phyloP scores from a whole-genome alignment of 2,113 vertebrate genomes.

The Caretta caretta region DNA sequence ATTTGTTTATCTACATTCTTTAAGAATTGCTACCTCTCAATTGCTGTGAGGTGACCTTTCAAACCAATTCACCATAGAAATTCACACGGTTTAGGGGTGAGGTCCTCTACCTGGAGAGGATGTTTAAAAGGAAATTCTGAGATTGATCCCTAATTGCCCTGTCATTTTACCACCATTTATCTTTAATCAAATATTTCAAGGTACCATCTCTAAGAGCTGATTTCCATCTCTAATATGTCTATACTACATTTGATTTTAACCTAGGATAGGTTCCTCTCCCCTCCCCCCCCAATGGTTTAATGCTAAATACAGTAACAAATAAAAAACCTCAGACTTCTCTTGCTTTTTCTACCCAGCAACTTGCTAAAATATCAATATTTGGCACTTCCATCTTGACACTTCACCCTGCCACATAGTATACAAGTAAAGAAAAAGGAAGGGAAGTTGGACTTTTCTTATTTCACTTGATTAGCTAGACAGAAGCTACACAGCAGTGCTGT shows the following conservation, averaged over 20 bases:
- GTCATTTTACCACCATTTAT: slow-evolving; percentile 24
- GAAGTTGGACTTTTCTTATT: neutral
- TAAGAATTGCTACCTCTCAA: slow-evolving; percentile 41
- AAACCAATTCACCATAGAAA: slow-evolving; percentile 52
- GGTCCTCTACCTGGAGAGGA: slow-evolving; percentile 67
- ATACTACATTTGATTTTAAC: neutral
- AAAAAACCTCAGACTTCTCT: neutral
- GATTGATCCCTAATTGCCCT: slow-evolving; percentile 52
- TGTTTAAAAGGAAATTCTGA: slow-evolving; percentile 51
- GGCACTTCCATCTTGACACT: neutral
- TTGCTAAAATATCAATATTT: neutral
- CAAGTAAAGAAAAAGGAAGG: slow-evolving; percentile 24
- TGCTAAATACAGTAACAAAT: neutral
- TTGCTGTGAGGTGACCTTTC: slow-evolving; percentile 56
- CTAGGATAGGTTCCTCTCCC: neutral
- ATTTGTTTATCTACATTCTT: slow-evolving; percentile 67
- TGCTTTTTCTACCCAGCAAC: neutral
- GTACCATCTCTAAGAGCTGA: neutral
- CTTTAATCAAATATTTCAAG: slow-evolving; percentile 33
- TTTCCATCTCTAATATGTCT: neutral
- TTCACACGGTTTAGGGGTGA: slow-evolving; percentile 45
- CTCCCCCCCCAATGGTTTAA: neutral
- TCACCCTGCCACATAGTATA: neutral
- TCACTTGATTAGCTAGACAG: neutral
- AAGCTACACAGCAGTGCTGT: neutral